A percentile compares a stretch with the other conserved stretches of the same genome.
Conservation (phyloP, 2,888 invertebrate species). For the Drosophila cracens region DNA sequence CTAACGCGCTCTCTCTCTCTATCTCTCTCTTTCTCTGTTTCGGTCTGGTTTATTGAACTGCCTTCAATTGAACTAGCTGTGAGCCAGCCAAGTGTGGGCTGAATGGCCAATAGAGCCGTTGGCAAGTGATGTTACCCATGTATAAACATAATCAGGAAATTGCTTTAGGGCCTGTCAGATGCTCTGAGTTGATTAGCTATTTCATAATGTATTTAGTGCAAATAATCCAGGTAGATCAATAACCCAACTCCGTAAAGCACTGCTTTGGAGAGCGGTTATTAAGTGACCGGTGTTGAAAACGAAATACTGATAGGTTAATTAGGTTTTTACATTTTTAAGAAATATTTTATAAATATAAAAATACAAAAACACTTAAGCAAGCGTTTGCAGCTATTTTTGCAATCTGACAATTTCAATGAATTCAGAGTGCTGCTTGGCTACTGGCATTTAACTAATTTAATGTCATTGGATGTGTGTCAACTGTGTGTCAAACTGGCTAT, state of each 20-base stretch:
- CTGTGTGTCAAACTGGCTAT: constrained; percentile 47
- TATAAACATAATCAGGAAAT: constrained; percentile 73
- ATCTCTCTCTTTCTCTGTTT: constrained; percentile 10
- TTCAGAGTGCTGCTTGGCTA: constrained; percentile 17
- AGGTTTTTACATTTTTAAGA: too few species aligned
- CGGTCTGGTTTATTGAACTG: constrained; percentile 77
- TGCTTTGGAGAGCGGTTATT: background rate
- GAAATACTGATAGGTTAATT: background rate
- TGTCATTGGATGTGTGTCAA: constrained; percentile 67
- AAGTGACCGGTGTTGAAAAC: background rate
- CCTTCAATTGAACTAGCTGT: constrained; percentile 53
- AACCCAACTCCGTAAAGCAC: background rate
- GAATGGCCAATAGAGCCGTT: constrained; percentile 46
- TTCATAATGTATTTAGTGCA: constrained; percentile 60
- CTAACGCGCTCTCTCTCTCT: constrained; percentile 3
- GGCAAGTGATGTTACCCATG: constrained; percentile 74
- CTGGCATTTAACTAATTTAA: constrained; percentile 64
- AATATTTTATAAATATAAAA: background rate
- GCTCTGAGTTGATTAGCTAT: constrained; percentile 68
- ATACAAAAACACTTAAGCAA: too few species aligned
- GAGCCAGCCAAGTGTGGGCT: constrained; percentile 57
- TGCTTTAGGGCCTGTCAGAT: constrained; percentile 74
- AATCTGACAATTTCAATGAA: constrained; percentile 5
- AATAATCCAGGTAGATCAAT: constrained; percentile 46
- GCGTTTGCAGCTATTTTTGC: background rate